A percentile compares a stretch with the other conserved stretches of the same genome.
These are phyloP conservation scores for Enteromius mattozi DNA, from an alignment of 2,797 vertebrate genomes.

Conservation along the genomic window DNA sequence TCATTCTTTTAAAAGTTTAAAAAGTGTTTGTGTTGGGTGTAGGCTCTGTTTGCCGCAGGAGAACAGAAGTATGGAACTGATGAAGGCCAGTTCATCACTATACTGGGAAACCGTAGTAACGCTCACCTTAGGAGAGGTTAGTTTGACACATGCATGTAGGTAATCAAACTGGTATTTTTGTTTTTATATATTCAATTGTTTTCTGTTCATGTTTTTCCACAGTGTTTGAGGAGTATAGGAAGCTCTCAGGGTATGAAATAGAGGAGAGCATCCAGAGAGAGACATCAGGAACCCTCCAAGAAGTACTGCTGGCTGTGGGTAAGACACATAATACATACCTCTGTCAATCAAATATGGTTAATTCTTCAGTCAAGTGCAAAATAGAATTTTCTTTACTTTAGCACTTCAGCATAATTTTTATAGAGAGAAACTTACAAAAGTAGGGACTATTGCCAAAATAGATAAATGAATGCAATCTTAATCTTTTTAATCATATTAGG, in stretches of 20 bases:
- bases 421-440: neutral
- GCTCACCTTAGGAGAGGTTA: constrained; percentile 89
- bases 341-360: neutral
- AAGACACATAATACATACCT: constrained; percentile 56
- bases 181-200: neutral
- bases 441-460: neutral
- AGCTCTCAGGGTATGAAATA: constrained; percentile 90
- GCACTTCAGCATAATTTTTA: no score
- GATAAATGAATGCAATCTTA: neutral
- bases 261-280: constrained; percentile 94
- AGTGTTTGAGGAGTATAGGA: constrained; percentile 96
- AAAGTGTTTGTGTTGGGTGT: constrained; percentile 19
- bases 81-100: constrained; percentile 94
- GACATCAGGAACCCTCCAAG: constrained; percentile 85
- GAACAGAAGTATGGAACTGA: constrained; percentile 94
- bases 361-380: neutral
- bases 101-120: constrained; percentile 89
- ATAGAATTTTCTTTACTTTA: neutral
- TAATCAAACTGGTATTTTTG: neutral
- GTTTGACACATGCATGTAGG: neutral
- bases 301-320: constrained; percentile 92
- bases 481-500: neutral
- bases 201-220: constrained; percentile 58
- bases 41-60: constrained; percentile 91
- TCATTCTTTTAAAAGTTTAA: neutral